Percentiles rank a stretch among this genome's conserved stretches.
These are phyloP conservation scores for Protophormia terraenovae DNA, from an alignment of 2,888 invertebrate genomes.

Conservation along the genomic window DNA sequence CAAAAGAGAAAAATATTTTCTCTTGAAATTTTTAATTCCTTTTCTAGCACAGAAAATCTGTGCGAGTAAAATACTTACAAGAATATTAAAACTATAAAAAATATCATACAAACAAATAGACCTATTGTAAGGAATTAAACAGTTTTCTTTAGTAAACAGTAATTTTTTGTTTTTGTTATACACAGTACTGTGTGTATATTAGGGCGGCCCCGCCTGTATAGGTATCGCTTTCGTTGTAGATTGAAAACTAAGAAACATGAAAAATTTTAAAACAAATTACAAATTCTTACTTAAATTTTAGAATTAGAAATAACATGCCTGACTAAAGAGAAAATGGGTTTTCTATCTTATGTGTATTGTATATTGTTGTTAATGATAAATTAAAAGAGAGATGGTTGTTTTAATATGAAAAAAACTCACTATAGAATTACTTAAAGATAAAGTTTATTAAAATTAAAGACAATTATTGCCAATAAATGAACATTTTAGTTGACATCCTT, in stretches of 20 bases:
- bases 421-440: constrained; percentile 55
- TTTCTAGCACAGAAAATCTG: too few species aligned
- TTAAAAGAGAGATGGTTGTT: constrained; percentile 28
- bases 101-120: too few species aligned
- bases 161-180: too few species aligned
- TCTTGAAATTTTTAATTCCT: too few species aligned
- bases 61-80: too few species aligned
- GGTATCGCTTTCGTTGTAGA: background rate
- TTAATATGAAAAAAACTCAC: constrained; percentile 36
- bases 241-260: background rate
- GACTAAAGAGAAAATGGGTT: background rate
- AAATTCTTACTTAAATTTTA: background rate
- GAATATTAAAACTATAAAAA: too few species aligned
- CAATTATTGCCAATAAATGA: background rate
- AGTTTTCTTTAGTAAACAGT: too few species aligned
- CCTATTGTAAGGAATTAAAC: too few species aligned
- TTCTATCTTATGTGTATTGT: background rate
- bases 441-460: constrained; percentile 23
- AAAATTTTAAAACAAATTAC: background rate
- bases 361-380: constrained; percentile 2
- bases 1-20: too few species aligned
- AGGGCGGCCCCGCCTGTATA: too few species aligned
- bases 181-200: too few species aligned
- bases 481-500: constrained; percentile 84
- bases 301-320: background rate